These are phyloP conservation scores for Hydriomena furcata DNA, from an alignment of 2,888 invertebrate species.

Conservation along the genomic window DNA sequence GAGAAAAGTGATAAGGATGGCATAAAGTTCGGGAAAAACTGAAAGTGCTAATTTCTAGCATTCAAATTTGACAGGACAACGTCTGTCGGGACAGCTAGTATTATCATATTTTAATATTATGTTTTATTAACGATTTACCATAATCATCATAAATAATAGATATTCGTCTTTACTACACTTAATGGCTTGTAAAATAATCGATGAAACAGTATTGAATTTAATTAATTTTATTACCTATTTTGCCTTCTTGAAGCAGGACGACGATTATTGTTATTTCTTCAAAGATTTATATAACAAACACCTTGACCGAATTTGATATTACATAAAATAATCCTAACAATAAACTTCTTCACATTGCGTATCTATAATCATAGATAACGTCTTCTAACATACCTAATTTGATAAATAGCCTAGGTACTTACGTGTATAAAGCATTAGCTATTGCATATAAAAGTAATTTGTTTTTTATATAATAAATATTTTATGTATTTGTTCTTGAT, in stretches of 20 bases:
- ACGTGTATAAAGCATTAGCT: no score
- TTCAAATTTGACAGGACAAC: no score
- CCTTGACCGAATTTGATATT: conserved; percentile 17
- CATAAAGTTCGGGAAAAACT: no score
- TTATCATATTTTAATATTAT: no score
- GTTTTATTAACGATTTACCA: no score
- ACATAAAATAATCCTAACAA: background rate
- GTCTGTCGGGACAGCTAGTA: no score
- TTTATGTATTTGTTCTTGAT: no score
- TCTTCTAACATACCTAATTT: background rate
- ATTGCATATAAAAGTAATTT: no score
- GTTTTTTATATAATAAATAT: no score
- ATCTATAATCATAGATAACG: background rate
- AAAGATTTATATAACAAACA: conserved; percentile 3
- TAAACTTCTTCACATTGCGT: background rate
- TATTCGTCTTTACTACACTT: background rate
- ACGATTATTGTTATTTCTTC: conserved; percentile 2
- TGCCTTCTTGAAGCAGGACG: conserved; percentile 7
- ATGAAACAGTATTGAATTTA: background rate
- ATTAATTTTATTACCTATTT: conserved; percentile 16
- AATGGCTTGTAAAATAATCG: background rate
- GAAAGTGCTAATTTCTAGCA: no score
- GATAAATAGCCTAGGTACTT: background rate
- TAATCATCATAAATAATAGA: no score
- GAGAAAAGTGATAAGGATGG: no score